A percentile compares a stretch with the other conserved stretches of the same genome.
phyloP scores from a whole-genome alignment of 2,113 vertebrate species.

The Protobothrops flavoviridis region DNA sequence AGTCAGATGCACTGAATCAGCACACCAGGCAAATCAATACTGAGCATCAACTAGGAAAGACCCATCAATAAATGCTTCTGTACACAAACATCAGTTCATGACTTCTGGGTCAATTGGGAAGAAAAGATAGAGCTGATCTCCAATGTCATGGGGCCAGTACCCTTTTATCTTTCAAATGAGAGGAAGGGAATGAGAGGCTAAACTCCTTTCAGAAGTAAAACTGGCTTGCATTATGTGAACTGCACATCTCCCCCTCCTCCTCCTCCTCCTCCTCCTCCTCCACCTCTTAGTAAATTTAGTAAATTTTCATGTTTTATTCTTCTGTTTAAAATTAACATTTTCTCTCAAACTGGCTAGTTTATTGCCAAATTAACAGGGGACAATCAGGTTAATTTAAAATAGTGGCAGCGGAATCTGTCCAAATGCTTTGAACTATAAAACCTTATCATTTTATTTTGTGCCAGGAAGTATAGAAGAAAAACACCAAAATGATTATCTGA shows the following conservation, averaged over 20 bases:
- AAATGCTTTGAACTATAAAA: background rate
- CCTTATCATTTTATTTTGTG: background rate
- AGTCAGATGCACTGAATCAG: conserved; percentile 42
- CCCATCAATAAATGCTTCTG: conserved; percentile 4
- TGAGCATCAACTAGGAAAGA: background rate
- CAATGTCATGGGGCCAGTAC: background rate
- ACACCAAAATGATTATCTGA: background rate
- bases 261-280: no score
- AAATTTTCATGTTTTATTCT: background rate
- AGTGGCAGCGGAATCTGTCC: background rate
- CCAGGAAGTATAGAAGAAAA: background rate
- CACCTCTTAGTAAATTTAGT: background rate
- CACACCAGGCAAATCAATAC: background rate
- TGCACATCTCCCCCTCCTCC: background rate
- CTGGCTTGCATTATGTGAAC: background rate
- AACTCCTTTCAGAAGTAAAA: background rate
- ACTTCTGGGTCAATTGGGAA: background rate
- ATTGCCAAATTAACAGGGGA: background rate
- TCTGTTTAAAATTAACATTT: background rate
- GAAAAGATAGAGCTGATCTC: conserved; percentile 4
- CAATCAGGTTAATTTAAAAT: background rate
- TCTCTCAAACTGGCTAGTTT: background rate
- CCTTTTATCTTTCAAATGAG: background rate
- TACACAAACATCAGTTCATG: fast-evolving
- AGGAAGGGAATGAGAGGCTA: fast-evolving